Evolutionary conservation across 2,797 vertebrate species (phyloP).

Genomic region (Rhinoraja longicauda): DNA sequence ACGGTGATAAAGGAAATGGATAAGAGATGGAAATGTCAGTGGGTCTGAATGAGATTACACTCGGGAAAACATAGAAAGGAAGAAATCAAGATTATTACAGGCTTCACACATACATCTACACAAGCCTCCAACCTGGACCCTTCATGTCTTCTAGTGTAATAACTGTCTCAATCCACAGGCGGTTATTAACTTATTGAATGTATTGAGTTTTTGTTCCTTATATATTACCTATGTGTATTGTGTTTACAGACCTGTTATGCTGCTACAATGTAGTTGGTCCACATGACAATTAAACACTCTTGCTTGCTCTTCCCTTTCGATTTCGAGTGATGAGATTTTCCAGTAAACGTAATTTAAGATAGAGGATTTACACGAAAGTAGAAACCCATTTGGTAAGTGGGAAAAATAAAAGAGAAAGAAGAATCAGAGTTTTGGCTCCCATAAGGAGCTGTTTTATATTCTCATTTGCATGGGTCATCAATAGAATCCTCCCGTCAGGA

Average conservation of each 20-base stretch:
- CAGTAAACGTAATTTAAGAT: background rate
- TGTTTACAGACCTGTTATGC: too few species aligned
- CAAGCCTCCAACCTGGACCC: background rate
- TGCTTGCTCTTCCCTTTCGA: background rate
- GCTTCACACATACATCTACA: too few species aligned
- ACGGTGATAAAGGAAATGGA: background rate
- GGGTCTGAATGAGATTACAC: background rate
- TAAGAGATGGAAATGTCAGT: background rate
- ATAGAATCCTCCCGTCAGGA: too few species aligned
- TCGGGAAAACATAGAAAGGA: background rate
- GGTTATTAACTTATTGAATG: background rate
- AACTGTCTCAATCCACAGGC: background rate
- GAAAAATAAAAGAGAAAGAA: background rate
- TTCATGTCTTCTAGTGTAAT: background rate
- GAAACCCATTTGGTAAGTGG: background rate
- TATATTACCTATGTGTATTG: too few species aligned
- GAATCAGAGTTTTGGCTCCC: background rate
- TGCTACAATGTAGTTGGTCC: too few species aligned
- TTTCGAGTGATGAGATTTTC: background rate
- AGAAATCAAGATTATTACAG: background rate
- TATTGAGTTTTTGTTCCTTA: too few species aligned
- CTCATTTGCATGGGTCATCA: background rate
- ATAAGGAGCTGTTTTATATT: background rate
- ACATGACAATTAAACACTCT: too few species aligned
- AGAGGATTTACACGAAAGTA: background rate